Percentiles rank a stretch among this genome's conserved stretches.
Conservation (phyloP, 2,888 invertebrate species). For the Hemithea aestivaria region DNA sequence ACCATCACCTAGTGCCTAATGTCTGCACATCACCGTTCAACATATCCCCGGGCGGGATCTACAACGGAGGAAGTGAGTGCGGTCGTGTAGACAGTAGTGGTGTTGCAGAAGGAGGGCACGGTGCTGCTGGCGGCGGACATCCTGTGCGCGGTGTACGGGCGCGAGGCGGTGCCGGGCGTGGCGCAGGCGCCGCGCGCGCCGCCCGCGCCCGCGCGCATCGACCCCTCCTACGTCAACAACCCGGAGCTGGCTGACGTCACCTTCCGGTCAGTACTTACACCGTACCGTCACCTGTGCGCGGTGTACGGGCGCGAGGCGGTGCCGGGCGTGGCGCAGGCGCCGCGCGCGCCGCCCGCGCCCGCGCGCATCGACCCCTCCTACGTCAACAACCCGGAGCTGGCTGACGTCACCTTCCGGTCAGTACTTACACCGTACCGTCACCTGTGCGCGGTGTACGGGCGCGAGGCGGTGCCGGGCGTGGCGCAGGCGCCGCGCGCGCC, state of each 20-base stretch:
- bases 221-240: slow-evolving; percentile 96
- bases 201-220: slow-evolving; percentile 85
- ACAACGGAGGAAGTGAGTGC: no score
- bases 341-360: slow-evolving; percentile 79
- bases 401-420: slow-evolving; percentile 91
- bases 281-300: slow-evolving; percentile 91
- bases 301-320: slow-evolving; percentile 93
- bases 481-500: slow-evolving; percentile 70
- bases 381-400: slow-evolving; percentile 95
- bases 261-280: slow-evolving; percentile 80
- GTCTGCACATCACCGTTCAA: no score
- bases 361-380: slow-evolving; percentile 92
- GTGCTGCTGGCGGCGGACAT: slow-evolving; percentile 92
- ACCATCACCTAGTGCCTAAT: no score
- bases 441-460: slow-evolving; percentile 92
- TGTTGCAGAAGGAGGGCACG: slow-evolving; percentile 89
- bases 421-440: no score
- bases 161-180: slow-evolving; percentile 87
- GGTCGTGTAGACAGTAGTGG: not conserved
- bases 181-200: slow-evolving; percentile 70
- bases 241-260: slow-evolving; percentile 95
- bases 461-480: slow-evolving; percentile 87
- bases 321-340: slow-evolving; percentile 75
- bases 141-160: slow-evolving; percentile 92
- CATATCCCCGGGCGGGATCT: no score